phyloP scores from a whole-genome alignment of 2,888 invertebrate genomes.

The Lysandra coridon region DNA sequence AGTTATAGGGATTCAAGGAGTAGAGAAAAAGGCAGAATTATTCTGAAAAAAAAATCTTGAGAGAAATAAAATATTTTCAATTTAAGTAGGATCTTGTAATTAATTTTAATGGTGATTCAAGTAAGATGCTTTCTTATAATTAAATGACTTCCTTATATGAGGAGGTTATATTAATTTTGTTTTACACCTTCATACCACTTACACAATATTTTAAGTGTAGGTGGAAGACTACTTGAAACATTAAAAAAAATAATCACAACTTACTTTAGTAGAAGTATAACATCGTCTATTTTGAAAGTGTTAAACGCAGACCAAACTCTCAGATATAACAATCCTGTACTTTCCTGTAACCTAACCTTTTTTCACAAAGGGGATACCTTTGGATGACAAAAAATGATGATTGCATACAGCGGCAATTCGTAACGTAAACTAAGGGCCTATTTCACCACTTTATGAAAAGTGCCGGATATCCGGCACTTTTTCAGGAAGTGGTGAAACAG shows the following conservation, averaged over 20 bases:
- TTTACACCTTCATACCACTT: neutral
- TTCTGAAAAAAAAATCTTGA: too few species aligned
- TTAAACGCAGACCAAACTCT: neutral
- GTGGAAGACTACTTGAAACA: neutral
- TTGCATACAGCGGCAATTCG: too few species aligned
- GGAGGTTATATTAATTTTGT: neutral
- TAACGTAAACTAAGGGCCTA: too few species aligned
- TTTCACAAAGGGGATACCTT: too few species aligned
- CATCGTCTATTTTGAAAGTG: neutral
- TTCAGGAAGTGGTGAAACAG: too few species aligned
- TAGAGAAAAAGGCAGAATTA: too few species aligned
- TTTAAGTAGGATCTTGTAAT: neutral
- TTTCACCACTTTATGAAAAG: too few species aligned
- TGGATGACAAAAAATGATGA: too few species aligned
- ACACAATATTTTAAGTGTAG: neutral
- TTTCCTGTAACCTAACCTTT: too few species aligned
- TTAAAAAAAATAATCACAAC: conserved; percentile 1
- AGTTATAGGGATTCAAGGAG: too few species aligned
- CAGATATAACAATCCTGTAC: neutral
- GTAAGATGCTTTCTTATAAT: neutral
- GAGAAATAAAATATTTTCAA: too few species aligned
- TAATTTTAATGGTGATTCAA: neutral
- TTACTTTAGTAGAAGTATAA: neutral
- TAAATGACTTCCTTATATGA: neutral
- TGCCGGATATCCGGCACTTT: too few species aligned